Percentiles rank a stretch among this genome's conserved stretches.
phyloP scores from a whole-genome alignment of 92 coral and sea anemone species.

The Virgularia gustaviana region DNA sequence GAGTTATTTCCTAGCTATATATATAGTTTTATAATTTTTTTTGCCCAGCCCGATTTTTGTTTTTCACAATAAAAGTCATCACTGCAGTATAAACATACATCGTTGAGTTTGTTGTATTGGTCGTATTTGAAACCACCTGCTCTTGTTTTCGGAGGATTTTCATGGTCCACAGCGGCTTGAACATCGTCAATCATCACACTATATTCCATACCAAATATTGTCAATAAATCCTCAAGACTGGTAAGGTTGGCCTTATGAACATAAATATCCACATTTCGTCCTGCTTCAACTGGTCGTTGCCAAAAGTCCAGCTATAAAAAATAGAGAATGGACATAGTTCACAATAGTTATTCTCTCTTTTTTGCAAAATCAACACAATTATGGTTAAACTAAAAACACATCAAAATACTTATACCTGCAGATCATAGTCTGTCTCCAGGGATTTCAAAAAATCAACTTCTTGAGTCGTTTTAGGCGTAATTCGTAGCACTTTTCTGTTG shows the following conservation, averaged over 20 bases:
- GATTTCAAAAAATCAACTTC: constrained; percentile 6
- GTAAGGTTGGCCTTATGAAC: constrained; percentile 50
- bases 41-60: no score
- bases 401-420: constrained; percentile 1
- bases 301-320: constrained; percentile 72
- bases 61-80: no score
- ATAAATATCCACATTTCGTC: constrained; percentile 66
- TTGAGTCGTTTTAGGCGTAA: constrained; percentile 4
- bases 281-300: constrained; percentile 72
- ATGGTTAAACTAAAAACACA: background rate
- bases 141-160: constrained; percentile 47
- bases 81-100: no score
- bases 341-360: background rate
- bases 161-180: constrained; percentile 49
- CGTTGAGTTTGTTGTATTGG: constrained; percentile 5
- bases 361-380: background rate
- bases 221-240: constrained; percentile 48
- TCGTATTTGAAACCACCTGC: constrained; percentile 22
- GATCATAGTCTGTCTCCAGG: constrained; percentile 15
- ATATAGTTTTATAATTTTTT: no score
- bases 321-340: background rate
- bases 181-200: constrained; percentile 65
- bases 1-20: no score
- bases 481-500: constrained; percentile 20
- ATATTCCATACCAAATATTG: constrained; percentile 45